Evolutionary conservation across 2,113 vertebrate species (phyloP).

Genomic region (Corythornis vintsioides): DNA sequence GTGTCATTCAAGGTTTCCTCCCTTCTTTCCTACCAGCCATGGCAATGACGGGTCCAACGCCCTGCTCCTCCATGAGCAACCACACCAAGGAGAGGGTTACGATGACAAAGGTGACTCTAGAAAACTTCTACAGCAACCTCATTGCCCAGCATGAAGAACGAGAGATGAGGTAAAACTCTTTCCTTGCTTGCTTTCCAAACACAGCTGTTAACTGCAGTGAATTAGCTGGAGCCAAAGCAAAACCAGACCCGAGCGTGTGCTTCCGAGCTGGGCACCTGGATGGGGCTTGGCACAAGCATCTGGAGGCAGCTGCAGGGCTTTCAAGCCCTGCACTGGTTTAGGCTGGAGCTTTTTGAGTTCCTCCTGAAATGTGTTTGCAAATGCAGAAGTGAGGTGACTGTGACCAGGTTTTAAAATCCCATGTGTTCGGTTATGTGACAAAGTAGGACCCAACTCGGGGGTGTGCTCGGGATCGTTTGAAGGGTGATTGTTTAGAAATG

Average conservation of each 20-base stretch:
- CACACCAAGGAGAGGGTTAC: conserved; percentile 98
- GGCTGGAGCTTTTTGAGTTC: not conserved
- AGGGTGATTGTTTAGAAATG: not conserved
- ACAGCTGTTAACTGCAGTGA: accelerated
- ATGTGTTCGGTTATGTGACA: accelerated
- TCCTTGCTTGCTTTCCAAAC: not conserved
- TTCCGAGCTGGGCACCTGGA: not conserved
- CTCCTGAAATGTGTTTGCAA: not conserved
- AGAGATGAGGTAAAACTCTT: conserved; percentile 89
- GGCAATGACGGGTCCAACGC: conserved; percentile 95
- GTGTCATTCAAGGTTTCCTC: not conserved
- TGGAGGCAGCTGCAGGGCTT: not conserved
- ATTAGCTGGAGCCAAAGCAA: not conserved
- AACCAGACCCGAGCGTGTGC: accelerated
- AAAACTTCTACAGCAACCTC: conserved; percentile 98
- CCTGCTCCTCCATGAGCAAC: conserved; percentile 96
- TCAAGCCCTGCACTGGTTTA: accelerated
- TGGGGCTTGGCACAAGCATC: not conserved
- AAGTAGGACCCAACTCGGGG: not conserved
- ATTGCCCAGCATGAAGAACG: conserved; percentile 96
- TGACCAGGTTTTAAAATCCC: accelerated
- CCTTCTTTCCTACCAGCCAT: conserved; percentile 77
- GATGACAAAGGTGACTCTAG: conserved; percentile 97
- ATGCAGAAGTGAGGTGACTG: not conserved
- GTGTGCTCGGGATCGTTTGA: not conserved